A percentile compares a stretch with the other conserved stretches of the same genome.
phyloP scores from a whole-genome alignment of 2,888 invertebrate genomes.

The Pristionchus japonicus region DNA sequence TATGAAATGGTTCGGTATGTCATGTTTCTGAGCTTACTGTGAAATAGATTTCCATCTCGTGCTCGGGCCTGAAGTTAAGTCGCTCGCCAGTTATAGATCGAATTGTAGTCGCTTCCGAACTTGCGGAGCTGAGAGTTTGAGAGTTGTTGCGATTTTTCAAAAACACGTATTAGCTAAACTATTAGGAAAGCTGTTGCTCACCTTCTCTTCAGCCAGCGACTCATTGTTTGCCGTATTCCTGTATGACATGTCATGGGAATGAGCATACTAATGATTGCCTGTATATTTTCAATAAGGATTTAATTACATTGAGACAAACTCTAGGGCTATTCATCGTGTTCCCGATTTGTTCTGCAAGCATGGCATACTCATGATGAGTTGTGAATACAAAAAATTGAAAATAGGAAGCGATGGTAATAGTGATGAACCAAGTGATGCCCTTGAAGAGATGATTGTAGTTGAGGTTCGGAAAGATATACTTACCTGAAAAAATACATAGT shows the following conservation, averaged over 20 bases:
- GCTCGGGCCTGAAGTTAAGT: neutral
- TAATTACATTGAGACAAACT: neutral
- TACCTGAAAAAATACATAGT: neutral
- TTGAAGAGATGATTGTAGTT: neutral
- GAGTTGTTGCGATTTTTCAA: too few species aligned
- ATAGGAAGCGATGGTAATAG: neutral
- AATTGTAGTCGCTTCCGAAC: neutral
- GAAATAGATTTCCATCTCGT: neutral
- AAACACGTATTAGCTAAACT: too few species aligned
- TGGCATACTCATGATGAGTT: neutral
- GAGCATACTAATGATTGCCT: neutral
- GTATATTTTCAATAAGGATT: neutral
- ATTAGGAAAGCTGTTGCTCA: too few species aligned
- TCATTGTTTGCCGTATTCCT: neutral
- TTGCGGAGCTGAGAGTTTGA: neutral
- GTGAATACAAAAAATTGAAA: neutral
- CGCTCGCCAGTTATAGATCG: neutral
- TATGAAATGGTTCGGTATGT: neutral
- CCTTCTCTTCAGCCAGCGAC: neutral
- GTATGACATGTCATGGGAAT: neutral
- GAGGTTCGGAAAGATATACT: too few species aligned
- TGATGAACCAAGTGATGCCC: neutral
- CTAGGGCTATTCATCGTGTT: neutral
- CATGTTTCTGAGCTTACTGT: neutral
- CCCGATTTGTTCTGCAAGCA: neutral